phyloP scores from a whole-genome alignment of 2,113 vertebrate species.

The Calonectris borealis region DNA sequence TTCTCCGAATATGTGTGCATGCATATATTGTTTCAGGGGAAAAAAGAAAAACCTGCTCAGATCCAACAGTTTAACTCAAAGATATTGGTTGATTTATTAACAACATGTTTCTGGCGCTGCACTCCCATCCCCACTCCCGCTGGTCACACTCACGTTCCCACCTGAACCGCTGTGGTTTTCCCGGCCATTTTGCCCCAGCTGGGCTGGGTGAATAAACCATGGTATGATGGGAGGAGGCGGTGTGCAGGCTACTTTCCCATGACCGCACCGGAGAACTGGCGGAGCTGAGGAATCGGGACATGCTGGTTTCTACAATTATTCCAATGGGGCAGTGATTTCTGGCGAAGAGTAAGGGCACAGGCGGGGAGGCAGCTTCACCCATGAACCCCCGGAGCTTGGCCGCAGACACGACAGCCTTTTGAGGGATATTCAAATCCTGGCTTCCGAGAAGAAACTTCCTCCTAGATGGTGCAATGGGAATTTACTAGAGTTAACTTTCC shows the following conservation, averaged over 20 bases:
- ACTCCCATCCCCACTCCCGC: fast-evolving
- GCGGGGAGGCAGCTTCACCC: background rate
- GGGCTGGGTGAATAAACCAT: fast-evolving
- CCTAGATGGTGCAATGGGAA: background rate
- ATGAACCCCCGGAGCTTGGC: fast-evolving
- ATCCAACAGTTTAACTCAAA: background rate
- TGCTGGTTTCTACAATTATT: background rate
- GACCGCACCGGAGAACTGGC: fast-evolving
- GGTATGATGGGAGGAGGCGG: background rate
- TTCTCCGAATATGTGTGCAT: background rate
- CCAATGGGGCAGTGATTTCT: background rate
- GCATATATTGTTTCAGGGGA: background rate
- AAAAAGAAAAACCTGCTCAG: background rate
- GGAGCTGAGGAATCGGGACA: background rate
- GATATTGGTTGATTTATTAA: background rate
- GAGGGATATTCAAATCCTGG: background rate
- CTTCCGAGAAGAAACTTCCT: background rate
- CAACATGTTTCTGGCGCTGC: background rate
- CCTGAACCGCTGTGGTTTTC: background rate
- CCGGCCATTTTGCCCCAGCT: background rate
- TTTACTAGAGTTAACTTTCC: background rate
- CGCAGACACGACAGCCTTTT: fast-evolving
- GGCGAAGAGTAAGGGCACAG: background rate
- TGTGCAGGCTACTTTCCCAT: background rate
- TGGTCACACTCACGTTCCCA: fast-evolving